Conservation (phyloP, 2,113 vertebrate species). For the Salvelinus namaycush region DNA sequence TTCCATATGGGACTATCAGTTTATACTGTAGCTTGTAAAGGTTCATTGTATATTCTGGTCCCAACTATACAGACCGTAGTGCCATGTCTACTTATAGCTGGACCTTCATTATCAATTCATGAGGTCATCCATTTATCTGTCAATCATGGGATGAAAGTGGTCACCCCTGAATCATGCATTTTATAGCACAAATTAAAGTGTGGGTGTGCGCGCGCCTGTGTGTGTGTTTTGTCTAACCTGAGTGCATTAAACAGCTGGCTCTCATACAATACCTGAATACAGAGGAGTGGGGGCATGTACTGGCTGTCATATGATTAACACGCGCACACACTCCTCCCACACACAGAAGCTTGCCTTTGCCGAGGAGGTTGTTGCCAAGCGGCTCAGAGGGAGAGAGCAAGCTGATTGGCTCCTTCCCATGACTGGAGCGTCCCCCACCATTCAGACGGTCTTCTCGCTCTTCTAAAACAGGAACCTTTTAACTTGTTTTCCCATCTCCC, state of each 20-base stretch:
- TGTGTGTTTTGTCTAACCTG: too few species aligned
- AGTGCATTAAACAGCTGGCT: too few species aligned
- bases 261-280: too few species aligned
- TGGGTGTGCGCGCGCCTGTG: too few species aligned
- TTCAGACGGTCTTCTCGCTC: conserved; percentile 27
- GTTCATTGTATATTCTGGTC: too few species aligned
- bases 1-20: too few species aligned
- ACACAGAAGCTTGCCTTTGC: conserved; percentile 44
- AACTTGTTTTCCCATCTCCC: conserved; percentile 49
- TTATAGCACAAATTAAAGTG: not conserved
- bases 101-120: conserved; percentile 21
- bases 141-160: conserved; percentile 43
- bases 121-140: conserved; percentile 60
- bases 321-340: not conserved
- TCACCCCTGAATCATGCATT: conserved; percentile 37
- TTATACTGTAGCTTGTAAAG: too few species aligned
- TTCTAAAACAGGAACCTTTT: conserved; percentile 53
- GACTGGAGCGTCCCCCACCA: conserved; percentile 57
- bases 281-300: too few species aligned
- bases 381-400: conserved; percentile 67
- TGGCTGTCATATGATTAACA: not conserved
- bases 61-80: too few species aligned
- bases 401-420: conserved; percentile 70
- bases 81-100: too few species aligned
- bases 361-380: conserved; percentile 75